Evolutionary conservation across 1,140 invertebrate species (phyloP).

Genomic region (Trigoniulus corallinus): DNA sequence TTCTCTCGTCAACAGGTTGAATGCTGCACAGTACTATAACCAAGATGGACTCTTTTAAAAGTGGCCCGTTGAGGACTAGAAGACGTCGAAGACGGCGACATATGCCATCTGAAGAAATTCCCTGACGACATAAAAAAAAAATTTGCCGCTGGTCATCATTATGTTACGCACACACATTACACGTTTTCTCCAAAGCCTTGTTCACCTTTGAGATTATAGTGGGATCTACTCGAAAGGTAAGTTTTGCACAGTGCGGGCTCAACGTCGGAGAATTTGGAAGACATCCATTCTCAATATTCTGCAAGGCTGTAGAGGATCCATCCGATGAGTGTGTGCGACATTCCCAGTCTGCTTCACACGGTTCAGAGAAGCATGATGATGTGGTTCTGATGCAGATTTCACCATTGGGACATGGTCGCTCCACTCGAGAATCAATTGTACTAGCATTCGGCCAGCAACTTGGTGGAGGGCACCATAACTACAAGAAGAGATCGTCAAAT

Average conservation of each 20-base stretch:
- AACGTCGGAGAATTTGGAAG: conserved; percentile 54
- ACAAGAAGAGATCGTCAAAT: conserved; percentile 3
- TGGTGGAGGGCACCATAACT: conserved; percentile 26
- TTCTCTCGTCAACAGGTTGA: not conserved
- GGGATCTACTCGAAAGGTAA: conserved; percentile 50
- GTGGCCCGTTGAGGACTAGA: conserved; percentile 16
- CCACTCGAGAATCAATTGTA: conserved; percentile 14
- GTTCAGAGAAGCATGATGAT: conserved; percentile 7
- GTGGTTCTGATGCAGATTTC: conserved; percentile 21
- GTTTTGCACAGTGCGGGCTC: conserved; percentile 51
- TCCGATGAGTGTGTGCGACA: too few species aligned
- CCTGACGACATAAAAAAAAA: conserved; percentile 22
- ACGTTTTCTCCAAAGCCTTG: too few species aligned
- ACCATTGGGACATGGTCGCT: conserved; percentile 18
- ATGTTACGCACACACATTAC: conserved; percentile 3
- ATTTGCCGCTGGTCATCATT: not conserved
- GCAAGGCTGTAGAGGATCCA: not conserved
- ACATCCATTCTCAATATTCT: conserved; percentile 27
- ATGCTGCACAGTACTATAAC: conserved; percentile 52
- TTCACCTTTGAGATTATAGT: conserved; percentile 29
- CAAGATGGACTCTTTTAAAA: conserved; percentile 15
- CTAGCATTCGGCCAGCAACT: conserved; percentile 23
- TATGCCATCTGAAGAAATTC: conserved; percentile 51
- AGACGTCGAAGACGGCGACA: conserved; percentile 42
- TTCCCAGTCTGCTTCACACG: not conserved